Conservation (phyloP, 2,888 invertebrate genomes). For the Machimus atricapillus region DNA sequence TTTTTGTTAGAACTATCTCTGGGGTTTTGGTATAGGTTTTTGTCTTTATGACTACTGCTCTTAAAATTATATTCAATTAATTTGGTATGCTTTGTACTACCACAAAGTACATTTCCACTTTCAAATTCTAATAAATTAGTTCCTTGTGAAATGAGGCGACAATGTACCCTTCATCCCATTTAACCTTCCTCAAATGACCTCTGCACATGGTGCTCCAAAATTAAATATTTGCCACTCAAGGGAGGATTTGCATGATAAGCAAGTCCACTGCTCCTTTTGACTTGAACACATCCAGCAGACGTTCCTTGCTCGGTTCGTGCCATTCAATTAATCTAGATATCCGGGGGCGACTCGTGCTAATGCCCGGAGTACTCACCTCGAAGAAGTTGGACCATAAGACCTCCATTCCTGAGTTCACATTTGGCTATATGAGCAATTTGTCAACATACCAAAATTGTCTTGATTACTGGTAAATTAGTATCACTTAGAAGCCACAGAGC, state of each 20-base stretch:
- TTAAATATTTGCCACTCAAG: background rate
- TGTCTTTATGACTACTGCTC: background rate
- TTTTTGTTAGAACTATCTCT: background rate
- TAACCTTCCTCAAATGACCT: background rate
- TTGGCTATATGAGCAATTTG: conserved; percentile 15
- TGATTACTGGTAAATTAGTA: conserved; percentile 17
- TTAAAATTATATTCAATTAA: background rate
- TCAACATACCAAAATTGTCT: background rate
- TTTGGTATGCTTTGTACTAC: background rate
- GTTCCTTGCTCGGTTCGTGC: background rate
- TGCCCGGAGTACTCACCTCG: background rate
- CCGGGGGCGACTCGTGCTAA: background rate
- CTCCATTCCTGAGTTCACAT: background rate
- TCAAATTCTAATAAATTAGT: background rate
- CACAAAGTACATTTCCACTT: background rate
- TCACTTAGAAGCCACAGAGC: background rate
- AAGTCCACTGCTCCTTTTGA: background rate
- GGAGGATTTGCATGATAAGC: background rate
- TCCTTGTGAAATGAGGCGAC: background rate
- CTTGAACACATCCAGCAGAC: background rate
- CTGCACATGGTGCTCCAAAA: background rate
- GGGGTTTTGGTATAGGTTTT: background rate
- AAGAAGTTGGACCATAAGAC: background rate
- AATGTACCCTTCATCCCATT: background rate
- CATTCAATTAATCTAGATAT: background rate